phyloP scores from a whole-genome alignment of 2,113 vertebrate genomes.

The Probosciger aterrimus region DNA sequence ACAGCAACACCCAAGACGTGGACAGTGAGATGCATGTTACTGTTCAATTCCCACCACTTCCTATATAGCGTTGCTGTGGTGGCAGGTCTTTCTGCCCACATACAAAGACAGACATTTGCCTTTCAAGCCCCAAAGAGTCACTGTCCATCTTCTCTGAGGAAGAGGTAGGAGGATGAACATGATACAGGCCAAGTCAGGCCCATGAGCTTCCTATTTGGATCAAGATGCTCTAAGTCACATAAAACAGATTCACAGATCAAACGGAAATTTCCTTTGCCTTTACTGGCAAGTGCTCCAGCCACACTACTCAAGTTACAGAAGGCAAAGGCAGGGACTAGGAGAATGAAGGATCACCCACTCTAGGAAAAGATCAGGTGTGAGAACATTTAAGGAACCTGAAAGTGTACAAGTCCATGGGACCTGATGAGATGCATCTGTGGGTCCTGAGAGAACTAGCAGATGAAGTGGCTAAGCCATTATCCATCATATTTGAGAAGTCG shows the following conservation, averaged over 20 bases:
- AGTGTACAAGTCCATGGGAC: background rate
- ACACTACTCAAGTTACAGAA: background rate
- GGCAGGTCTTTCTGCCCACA: background rate
- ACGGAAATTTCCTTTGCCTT: background rate
- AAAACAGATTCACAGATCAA: background rate
- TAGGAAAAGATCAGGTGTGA: background rate
- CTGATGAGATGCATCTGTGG: background rate
- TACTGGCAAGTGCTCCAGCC: background rate
- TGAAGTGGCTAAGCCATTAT: background rate
- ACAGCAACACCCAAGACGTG: background rate
- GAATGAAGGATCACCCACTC: background rate
- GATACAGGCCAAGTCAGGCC: background rate
- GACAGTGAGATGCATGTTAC: background rate
- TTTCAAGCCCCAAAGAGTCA: background rate
- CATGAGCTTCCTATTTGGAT: background rate
- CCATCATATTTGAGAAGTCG: background rate
- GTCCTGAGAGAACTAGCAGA: background rate
- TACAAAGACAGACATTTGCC: background rate
- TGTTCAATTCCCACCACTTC: background rate
- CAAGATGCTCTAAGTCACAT: background rate
- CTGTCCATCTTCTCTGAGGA: background rate
- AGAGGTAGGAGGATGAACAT: background rate
- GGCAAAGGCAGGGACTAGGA: background rate
- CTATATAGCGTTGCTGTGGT: background rate
- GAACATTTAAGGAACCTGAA: background rate